Conservation (phyloP, 1,140 invertebrate genomes). For the Drosophila ercepeae region DNA sequence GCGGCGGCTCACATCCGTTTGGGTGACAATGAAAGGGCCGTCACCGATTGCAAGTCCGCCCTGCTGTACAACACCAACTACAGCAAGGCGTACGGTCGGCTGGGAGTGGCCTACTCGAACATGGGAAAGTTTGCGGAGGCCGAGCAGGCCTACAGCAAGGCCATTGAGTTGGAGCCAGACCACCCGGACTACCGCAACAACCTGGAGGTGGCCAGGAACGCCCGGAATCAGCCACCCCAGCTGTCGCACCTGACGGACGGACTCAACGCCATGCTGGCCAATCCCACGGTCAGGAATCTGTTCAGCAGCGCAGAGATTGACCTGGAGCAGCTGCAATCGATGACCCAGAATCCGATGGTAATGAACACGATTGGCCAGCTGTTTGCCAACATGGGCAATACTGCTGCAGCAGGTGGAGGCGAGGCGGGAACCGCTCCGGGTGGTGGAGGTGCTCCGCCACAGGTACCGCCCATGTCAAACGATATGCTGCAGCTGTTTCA, state of each 20-base stretch:
- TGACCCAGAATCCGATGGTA: slow-evolving; percentile 74
- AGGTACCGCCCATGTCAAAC: slow-evolving; percentile 54
- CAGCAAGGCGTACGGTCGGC: slow-evolving; percentile 96
- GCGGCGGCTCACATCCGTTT: slow-evolving; percentile 96
- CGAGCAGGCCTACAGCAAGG: slow-evolving; percentile 93
- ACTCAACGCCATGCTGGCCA: slow-evolving; percentile 65
- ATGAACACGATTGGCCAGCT: slow-evolving; percentile 71
- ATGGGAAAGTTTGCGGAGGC: slow-evolving; percentile 93
- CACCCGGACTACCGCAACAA: slow-evolving; percentile 97
- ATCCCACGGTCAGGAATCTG: slow-evolving; percentile 71
- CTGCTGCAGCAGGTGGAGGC: slow-evolving; percentile 8
- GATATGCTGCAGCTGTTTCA: slow-evolving; percentile 78
- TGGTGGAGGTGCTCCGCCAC: slow-evolving; percentile 19
- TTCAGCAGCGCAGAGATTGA: slow-evolving; percentile 75
- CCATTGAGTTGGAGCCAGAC: slow-evolving; percentile 94
- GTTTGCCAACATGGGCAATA: slow-evolving; percentile 48
- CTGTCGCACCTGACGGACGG: slow-evolving; percentile 63
- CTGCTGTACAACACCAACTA: slow-evolving; percentile 95
- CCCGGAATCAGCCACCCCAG: slow-evolving; percentile 84
- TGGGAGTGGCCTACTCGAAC: slow-evolving; percentile 95
- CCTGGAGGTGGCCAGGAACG: slow-evolving; percentile 90
- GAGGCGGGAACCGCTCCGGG: slow-evolving; percentile 17
- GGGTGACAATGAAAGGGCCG: slow-evolving; percentile 90
- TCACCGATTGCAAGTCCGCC: slow-evolving; percentile 95
- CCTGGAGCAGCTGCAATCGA: slow-evolving; percentile 65